Evolutionary conservation across 1,140 invertebrate genomes (phyloP).

Genomic region (Brachionus rubens): DNA sequence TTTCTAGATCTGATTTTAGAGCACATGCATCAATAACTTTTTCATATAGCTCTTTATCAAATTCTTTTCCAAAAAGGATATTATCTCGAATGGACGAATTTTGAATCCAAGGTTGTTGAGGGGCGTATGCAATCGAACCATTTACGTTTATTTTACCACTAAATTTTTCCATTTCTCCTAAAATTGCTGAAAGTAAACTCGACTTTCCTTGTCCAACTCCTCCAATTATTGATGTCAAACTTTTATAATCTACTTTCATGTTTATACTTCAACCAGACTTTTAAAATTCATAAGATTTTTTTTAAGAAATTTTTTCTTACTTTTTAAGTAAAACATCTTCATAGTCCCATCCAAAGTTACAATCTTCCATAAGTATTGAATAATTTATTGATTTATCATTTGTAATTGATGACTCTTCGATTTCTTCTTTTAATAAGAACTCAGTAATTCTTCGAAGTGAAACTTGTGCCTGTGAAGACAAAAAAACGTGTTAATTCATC

Average conservation of each 20-base stretch:
- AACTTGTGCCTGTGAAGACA: slow-evolving; percentile 12
- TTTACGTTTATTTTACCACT: slow-evolving; percentile 74
- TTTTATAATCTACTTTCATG: neutral
- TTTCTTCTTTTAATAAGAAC: slow-evolving; percentile 36
- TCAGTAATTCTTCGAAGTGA: slow-evolving; percentile 5
- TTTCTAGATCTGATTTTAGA: slow-evolving; percentile 54
- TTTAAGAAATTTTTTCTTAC: slow-evolving; percentile 41
- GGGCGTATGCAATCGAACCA: slow-evolving; percentile 70
- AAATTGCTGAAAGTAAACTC: slow-evolving; percentile 76
- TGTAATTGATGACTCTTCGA: neutral
- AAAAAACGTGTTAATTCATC: no score
- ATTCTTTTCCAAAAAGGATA: slow-evolving; percentile 66
- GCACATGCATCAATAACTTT: slow-evolving; percentile 58
- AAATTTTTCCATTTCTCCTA: slow-evolving; percentile 83
- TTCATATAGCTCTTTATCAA: slow-evolving; percentile 63
- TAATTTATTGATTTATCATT: neutral
- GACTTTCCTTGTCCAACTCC: slow-evolving; percentile 84
- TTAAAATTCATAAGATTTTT: slow-evolving; percentile 61
- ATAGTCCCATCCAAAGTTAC: slow-evolving; percentile 39
- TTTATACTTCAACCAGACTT: neutral
- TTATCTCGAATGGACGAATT: slow-evolving; percentile 69
- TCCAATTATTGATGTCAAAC: slow-evolving; percentile 76
- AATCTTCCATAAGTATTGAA: neutral
- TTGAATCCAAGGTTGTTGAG: slow-evolving; percentile 68
- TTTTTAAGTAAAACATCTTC: neutral